Evolutionary conservation across 1,140 invertebrate species (phyloP), one percentile per base, ranked within the genome.

Genomic region (Drosophila guanche): DNA sequence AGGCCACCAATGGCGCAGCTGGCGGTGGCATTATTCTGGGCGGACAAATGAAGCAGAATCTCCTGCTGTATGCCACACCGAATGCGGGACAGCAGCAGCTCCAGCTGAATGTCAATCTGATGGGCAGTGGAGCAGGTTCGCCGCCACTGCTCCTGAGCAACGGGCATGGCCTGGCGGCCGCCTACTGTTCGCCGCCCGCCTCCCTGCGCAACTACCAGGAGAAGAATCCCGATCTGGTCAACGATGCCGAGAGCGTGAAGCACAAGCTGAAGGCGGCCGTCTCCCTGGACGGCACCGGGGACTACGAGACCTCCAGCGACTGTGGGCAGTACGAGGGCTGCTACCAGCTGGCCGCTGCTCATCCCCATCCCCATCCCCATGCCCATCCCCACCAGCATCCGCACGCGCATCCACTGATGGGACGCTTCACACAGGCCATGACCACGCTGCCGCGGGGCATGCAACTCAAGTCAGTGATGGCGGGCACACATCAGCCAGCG

Each of bases 181-280:
- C 88, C 25, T 75, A 89, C 67, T 91, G 89, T n/a, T 85, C 91
- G 1, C 89, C 91, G 0, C 90, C 92, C 22, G 76, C 85, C 14
- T 65, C 91, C 45, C 59, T 93, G 81, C 92, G 93, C 79, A 93
- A 92, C 74, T 94, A 94, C 85, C 91, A 92, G 47, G 95, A 95
- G 77, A 94, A 94, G 89, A 95, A 95, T 92, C 95, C 95, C 14
- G 95, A 96, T 91, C 92, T 96, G 78, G 95, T 96, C 90, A 95
- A 95, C 90, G 95, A 95, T 81, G 94, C 94, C 22, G 94, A 95
- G 90, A 94, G 93, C 63, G 93, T 94, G 16, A 94, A 93, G 71
- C 94, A 94, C 77, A 94, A 94, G 76, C 92, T 93, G 59, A 93
- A 94, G 78, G 92, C 92, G 53, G 93, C 94, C 53, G 89, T 90